Percentiles rank a stretch among this genome's conserved stretches.
Conservation (phyloP, 2,888 invertebrate species). For the Limnephilus rhombicus region DNA sequence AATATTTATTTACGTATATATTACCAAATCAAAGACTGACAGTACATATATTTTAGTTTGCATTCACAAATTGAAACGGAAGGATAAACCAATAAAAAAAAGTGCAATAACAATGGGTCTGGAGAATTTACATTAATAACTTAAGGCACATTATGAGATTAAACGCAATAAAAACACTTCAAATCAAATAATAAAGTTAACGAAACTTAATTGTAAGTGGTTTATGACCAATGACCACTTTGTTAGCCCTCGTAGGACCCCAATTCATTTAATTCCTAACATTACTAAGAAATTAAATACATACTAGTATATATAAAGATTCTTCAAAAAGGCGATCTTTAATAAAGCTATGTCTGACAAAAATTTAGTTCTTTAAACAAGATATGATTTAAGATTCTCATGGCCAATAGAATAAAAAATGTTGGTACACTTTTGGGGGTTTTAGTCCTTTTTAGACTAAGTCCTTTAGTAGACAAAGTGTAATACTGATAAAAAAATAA, state of each 20-base stretch:
- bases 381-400: neutral
- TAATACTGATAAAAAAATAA: neutral
- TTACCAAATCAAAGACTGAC: no score
- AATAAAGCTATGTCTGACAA: neutral
- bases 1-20: no score
- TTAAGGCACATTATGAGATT: neutral
- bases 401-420: neutral
- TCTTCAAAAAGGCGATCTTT: neutral
- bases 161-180: neutral
- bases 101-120: neutral
- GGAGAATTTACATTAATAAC: neutral
- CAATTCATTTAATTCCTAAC: neutral
- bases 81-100: neutral
- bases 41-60: no score
- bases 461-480: neutral
- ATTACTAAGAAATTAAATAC: neutral
- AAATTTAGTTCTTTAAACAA: neutral
- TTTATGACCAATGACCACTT: neutral
- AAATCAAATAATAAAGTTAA: neutral
- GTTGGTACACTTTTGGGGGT: neutral
- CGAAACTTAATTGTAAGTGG: neutral
- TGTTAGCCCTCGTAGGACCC: neutral
- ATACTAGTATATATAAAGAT: neutral
- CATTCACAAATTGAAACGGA: no score
- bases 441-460: neutral